Conservation (phyloP, 2,888 invertebrate genomes). For the Mantis religiosa region DNA sequence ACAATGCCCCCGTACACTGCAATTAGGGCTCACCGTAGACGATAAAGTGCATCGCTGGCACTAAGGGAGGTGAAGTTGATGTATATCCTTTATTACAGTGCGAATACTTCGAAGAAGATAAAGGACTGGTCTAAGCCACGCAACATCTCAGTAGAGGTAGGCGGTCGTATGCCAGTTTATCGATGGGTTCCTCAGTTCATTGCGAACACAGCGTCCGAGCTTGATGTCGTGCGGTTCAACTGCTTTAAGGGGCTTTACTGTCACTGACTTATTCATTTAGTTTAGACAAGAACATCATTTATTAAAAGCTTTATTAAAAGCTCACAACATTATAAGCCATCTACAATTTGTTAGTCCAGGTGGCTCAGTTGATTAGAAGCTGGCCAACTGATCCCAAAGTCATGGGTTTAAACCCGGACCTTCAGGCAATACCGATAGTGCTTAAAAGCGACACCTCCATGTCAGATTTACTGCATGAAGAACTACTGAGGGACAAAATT, state of each 20-base stretch:
- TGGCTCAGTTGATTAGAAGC: too few relatives aligned
- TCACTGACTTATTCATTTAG: too few relatives aligned
- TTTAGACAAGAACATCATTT: too few relatives aligned
- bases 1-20: background rate
- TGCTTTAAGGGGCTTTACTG: background rate
- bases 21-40: background rate
- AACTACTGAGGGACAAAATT: too few relatives aligned
- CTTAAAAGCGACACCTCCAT: too few relatives aligned
- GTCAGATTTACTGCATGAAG: too few relatives aligned
- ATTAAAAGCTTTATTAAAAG: too few relatives aligned
- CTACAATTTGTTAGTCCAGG: too few relatives aligned
- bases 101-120: background rate
- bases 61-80: background rate
- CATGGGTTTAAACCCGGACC: too few relatives aligned
- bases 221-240: background rate
- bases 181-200: background rate
- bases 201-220: background rate
- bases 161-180: background rate
- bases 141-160: background rate
- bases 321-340: too few relatives aligned
- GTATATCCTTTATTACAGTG: background rate
- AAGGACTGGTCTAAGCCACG: background rate
- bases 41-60: background rate
- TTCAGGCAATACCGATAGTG: too few relatives aligned
- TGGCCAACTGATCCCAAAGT: too few relatives aligned